These are phyloP conservation scores for Phaethon lepturus DNA, from an alignment of 2,113 vertebrate genomes.

Conservation along the genomic window DNA sequence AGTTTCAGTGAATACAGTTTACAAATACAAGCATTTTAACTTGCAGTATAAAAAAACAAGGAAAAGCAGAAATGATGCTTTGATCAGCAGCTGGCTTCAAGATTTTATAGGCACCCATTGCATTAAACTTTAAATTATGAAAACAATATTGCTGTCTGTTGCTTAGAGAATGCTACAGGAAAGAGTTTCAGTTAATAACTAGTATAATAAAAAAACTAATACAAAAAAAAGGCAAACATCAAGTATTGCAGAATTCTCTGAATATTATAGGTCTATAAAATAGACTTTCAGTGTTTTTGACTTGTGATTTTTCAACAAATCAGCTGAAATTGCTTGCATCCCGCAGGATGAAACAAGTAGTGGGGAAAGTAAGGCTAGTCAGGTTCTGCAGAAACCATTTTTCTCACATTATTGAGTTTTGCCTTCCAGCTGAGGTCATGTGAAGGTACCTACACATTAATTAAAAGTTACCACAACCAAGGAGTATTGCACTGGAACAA, in stretches of 20 bases:
- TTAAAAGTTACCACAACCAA: neutral
- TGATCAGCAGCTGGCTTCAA: neutral
- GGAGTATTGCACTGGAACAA: neutral
- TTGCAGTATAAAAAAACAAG: constrained; percentile 8
- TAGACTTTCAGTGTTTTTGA: neutral
- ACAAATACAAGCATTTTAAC: constrained; percentile 18
- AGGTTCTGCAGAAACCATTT: neutral
- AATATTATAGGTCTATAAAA: neutral
- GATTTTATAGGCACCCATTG: neutral
- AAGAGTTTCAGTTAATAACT: neutral
- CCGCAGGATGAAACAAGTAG: neutral
- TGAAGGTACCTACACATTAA: neutral
- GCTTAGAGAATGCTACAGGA: neutral
- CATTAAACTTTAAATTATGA: neutral
- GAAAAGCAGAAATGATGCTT: neutral
- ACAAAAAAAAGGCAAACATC: neutral
- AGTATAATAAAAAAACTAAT: neutral
- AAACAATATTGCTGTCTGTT: neutral
- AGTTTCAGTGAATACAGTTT: constrained; percentile 31
- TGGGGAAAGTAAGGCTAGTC: neutral
- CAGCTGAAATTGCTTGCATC: neutral
- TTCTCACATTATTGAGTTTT: neutral
- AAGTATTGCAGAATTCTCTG: neutral
- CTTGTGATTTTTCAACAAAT: neutral
- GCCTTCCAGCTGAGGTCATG: neutral